Evolutionary conservation across 2,113 vertebrate species (phyloP), one percentile per base, ranked within the genome.

Genomic region (Eurypyga helias): DNA sequence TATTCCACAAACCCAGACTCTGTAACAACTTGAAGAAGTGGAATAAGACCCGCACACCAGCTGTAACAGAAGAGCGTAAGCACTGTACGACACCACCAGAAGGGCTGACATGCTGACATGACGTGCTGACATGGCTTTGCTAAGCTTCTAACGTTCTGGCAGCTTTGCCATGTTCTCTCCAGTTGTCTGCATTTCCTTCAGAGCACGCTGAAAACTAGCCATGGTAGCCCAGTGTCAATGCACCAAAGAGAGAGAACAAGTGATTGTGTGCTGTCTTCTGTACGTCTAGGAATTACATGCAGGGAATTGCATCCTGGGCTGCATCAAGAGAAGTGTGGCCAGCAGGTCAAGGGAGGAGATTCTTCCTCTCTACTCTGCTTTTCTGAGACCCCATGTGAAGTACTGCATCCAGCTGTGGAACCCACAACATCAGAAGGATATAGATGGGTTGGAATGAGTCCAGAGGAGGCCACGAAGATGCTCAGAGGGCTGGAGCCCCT

Each of bases 31-130:
- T 65, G 36, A 43, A 41, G 46, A 34, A 65, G 38, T 3, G 6
- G 17, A 75, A 23, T 14, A 58, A 70, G 13, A 41, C 16, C 14
- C n/a, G 13, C 43, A 7, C 5, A n/a, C 17, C 9, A n/a, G 38
- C 48, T 73, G 1, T 29, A 72, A 28, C 21, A 73, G 34, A 36
- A 54, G 25, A 41, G 17, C 0, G 4, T 33, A 20, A 84, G 9
- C 2, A 5, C 34, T 25, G 60, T 10, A n/a, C 0, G 1, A n/a
- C 7, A 11, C n/a, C 13, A 8, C 41, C 5, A 11, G 33, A 60
- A 38, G 29, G 21, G 34, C 34, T 57, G 48, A 52, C 46, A 36
- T 15, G 52, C n/a, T 5, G 2, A 7, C 24, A n/a, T 57, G 48
- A 52, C 46, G n/a, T 15, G 52, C n/a, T 5, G 2, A 7, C 24